A percentile compares a stretch with the other conserved stretches of the same genome.
These are phyloP conservation scores for Champsocephalus gunnari DNA, from an alignment of 2,797 vertebrate genomes.

Conservation along the genomic window DNA sequence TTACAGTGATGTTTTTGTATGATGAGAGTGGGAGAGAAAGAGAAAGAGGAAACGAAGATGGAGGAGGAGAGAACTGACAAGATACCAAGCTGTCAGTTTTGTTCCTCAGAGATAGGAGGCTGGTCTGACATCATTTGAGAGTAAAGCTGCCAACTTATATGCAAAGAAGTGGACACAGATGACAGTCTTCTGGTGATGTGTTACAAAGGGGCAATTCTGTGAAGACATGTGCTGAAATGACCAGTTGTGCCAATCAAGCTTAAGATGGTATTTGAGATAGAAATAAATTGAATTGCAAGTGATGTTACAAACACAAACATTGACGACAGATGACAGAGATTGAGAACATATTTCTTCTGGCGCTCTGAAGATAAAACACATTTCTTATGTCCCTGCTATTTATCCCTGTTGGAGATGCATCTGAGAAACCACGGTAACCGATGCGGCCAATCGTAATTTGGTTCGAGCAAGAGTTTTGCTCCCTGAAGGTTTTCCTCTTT, in stretches of 20 bases:
- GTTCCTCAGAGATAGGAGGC: constrained; percentile 51
- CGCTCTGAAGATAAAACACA: constrained; percentile 52
- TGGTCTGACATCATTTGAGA: constrained; percentile 62
- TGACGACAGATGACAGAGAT: constrained; percentile 40
- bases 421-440: constrained; percentile 35
- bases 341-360: constrained; percentile 23
- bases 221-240: constrained; percentile 61
- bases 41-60: constrained; percentile 18
- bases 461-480: constrained; percentile 36
- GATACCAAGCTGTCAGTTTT: constrained; percentile 69
- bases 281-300: constrained; percentile 45
- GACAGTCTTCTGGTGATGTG: constrained; percentile 58
- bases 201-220: constrained; percentile 50
- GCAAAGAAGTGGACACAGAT: constrained; percentile 61
- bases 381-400: constrained; percentile 39
- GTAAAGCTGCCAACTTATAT: constrained; percentile 66
- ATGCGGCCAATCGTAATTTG: constrained; percentile 41
- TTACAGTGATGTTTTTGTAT: constrained; percentile 20
- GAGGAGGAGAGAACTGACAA: constrained; percentile 57
- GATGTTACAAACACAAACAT: constrained; percentile 52
- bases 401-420: constrained; percentile 42
- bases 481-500: constrained; percentile 54
- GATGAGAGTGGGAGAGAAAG: constrained; percentile 30
- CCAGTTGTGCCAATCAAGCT: constrained; percentile 59
- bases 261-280: constrained; percentile 48